Conservation (phyloP, 1,140 invertebrate species). For the Cyclargus thomasi region DNA sequence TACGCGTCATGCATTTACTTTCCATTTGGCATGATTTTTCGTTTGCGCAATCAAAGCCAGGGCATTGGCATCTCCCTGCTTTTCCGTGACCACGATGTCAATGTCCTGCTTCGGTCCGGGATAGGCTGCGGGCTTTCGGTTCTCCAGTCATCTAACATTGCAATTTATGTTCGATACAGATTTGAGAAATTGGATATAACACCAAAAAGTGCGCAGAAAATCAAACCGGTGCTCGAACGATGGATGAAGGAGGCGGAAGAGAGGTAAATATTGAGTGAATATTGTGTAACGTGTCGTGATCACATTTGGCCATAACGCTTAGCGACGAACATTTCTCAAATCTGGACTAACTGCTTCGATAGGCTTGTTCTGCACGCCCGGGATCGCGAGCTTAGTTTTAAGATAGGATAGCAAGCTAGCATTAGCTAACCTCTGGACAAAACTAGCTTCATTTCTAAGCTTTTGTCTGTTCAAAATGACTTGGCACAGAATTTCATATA, state of each 20-base stretch:
- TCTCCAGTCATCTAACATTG: constrained; percentile 65
- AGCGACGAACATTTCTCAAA: constrained; percentile 72
- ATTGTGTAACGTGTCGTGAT: constrained; percentile 65
- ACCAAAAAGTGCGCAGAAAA: constrained; percentile 99
- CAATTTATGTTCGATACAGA: constrained; percentile 81
- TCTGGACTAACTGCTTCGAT: constrained; percentile 71
- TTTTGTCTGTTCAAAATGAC: too few relatives aligned
- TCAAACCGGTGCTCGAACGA: constrained; percentile 97
- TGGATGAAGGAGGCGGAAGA: constrained; percentile 99
- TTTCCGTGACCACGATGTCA: constrained; percentile 78
- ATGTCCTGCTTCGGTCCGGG: constrained; percentile 79
- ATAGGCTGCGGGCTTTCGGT: constrained; percentile 42
- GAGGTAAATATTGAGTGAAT: constrained; percentile 82
- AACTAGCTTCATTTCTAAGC: too few relatives aligned
- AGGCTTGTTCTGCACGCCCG: constrained; percentile 31
- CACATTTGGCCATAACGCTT: constrained; percentile 71
- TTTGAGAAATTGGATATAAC: constrained; percentile 99
- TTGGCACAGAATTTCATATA: too few relatives aligned
- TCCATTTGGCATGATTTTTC: constrained; percentile 71
- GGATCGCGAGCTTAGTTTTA: too few relatives aligned
- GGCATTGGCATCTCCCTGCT: constrained; percentile 84
- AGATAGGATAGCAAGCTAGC: too few relatives aligned
- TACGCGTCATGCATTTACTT: constrained; percentile 63
- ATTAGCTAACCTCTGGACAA: too few relatives aligned
- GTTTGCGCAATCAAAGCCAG: constrained; percentile 81